Conservation (phyloP, 2,888 invertebrate genomes). For the Zelleria hepariella region DNA sequence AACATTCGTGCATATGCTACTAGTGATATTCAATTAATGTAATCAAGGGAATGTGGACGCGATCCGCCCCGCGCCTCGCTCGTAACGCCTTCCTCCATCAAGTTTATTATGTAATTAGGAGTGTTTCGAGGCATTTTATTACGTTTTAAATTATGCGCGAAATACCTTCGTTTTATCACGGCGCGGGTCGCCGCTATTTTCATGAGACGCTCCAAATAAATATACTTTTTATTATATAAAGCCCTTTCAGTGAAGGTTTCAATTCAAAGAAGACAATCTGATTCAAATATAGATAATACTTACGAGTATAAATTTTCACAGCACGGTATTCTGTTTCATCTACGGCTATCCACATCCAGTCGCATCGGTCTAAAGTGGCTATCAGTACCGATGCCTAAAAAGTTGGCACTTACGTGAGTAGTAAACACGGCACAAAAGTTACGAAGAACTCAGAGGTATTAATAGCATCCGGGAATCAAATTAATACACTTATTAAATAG, state of each 20-base stretch:
- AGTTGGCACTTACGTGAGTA: no score
- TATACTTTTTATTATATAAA: slow-evolving; percentile 40
- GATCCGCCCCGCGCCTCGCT: background rate
- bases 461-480: no score
- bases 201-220: slow-evolving; percentile 42
- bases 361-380: no score
- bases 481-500: no score
- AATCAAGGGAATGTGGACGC: no score
- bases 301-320: background rate
- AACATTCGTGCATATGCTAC: no score
- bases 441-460: no score
- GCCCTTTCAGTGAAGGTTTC: background rate
- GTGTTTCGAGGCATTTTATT: slow-evolving; percentile 47
- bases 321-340: no score
- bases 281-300: background rate
- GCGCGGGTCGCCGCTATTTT: slow-evolving; percentile 35
- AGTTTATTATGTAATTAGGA: slow-evolving; percentile 46
- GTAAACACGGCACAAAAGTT: no score
- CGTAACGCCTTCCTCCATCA: slow-evolving; percentile 13
- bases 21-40: no score
- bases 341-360: no score
- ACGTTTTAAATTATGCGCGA: slow-evolving; percentile 48
- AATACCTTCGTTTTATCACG: slow-evolving; percentile 36
- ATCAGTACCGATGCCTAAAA: no score
- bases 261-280: background rate